Evolutionary conservation across 92 coral and sea anemone genomes (phyloP).

Genomic region (Bergia sp.): DNA sequence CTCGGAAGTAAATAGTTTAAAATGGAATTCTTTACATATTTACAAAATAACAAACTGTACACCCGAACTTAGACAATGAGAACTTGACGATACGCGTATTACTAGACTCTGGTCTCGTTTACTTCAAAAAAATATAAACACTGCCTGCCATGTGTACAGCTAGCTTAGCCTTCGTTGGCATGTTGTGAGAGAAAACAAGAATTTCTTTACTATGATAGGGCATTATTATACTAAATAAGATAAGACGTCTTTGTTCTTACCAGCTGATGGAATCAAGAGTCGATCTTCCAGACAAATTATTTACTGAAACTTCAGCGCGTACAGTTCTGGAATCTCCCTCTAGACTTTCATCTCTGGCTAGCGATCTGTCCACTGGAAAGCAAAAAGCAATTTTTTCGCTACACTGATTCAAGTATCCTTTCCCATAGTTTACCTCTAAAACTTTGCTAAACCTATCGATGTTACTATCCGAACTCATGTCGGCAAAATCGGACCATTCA

Average conservation of each 20-base stretch:
- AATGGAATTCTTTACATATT: too few relatives aligned
- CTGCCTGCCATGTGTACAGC: neutral
- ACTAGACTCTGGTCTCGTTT: neutral
- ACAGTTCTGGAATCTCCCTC: neutral
- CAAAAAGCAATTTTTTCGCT: constrained; percentile 11
- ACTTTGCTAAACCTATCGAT: constrained; percentile 23
- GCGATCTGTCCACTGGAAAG: constrained; percentile 27
- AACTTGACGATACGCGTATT: too few relatives aligned
- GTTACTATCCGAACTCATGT: constrained; percentile 11
- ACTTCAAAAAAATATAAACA: neutral
- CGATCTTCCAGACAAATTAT: neutral
- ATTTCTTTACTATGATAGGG: neutral
- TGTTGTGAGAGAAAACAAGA: neutral
- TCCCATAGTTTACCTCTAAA: constrained; percentile 14
- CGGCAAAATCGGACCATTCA: constrained; percentile 46
- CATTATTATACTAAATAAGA: neutral
- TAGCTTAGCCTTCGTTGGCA: neutral
- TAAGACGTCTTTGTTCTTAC: neutral
- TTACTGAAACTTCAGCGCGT: neutral
- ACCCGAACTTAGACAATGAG: neutral
- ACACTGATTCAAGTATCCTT: constrained; percentile 16
- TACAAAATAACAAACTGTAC: too few relatives aligned
- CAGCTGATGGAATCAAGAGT: constrained; percentile 39
- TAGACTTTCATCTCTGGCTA: neutral
- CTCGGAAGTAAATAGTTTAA: neutral